Evolutionary conservation across 2,888 invertebrate species (phyloP), one percentile per base, ranked within the genome.

Genomic region (Phaedon cochleariae): DNA sequence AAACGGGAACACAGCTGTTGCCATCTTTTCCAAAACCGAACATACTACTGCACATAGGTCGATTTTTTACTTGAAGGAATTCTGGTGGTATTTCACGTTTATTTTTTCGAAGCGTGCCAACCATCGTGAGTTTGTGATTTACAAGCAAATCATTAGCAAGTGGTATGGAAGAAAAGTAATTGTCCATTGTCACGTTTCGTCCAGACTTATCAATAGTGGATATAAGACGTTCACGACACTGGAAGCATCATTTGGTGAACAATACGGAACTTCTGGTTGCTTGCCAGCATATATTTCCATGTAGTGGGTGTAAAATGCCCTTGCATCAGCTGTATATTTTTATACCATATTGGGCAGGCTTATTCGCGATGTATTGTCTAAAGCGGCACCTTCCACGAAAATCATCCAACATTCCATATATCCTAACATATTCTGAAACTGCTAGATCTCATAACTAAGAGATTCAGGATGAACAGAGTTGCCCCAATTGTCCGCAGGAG

Each of bases 341-440:
- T 6, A 78, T 71, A 1, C 76, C 76, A 70, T 79, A 77, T 51
- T 75, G 76, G 1, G 68, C 72, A 18, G 79, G 77, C 65, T 74
- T 73, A 48, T 77, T 77, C 2, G 74, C 70, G 46, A 80, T 79
- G 65, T 79, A 80, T 65, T 79, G 75, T 22, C 73, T 37, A 65
- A 78, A 76, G 22, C 41, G 34, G 52, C 78, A 81, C 12, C 73
- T 57, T 41, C 75, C 76, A 59, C 74, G 57, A 62, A 78, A 76
- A 12, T 64, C 71, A 59, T 64, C 69, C 20, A 77, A 61, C 69
- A 70, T 74, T 65, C 76, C 76, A 67, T 77, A 74, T 29, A 76
- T 66, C 34, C 73, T 79, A 7, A 76, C 70, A 68, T 70, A 71
- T 61, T 73, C 65, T 22, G 70, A 73, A 26, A 70, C 61, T n/a